Evolutionary conservation across 2,888 invertebrate species (phyloP), one percentile per base, ranked within the genome.

Genomic region (Branchellion lobata): DNA sequence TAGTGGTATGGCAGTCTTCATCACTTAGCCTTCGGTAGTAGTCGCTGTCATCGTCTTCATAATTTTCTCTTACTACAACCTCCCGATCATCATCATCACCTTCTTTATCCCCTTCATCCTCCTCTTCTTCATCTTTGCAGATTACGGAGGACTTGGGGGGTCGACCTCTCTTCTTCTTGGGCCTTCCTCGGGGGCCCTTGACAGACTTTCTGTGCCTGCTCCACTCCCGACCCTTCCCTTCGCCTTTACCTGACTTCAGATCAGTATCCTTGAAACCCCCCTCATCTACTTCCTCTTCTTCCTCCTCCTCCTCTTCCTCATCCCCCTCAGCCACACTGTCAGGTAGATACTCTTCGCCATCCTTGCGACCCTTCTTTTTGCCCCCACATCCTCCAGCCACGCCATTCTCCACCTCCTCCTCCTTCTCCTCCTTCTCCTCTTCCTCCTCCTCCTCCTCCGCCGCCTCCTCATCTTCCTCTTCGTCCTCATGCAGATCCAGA

Each of bases 11-110:
- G 14, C 21, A 65, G 61, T 77, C 77, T 33, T 77, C 77, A 34
- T 77, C 77, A 33, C 77, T 77, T 31, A 77, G 40, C 24, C 77
- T 31, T n/a, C 77, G 29, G 31, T 77, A 77, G 40, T 77, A 77
- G 24, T 77, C 77, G 36, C 77, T 77, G 31, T 77, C 77, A 21
- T 77, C 77, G 24, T 77, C 77, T 29, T 77, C 77, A 1, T 27
- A 69, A 11, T 33, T 3, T 14, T 34, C 29, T 29, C 33, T 69
- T 29, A 34, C 69, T n/a, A 29, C 51, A 14, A 1, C 75, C 14
- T 27, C 29, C 18, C n/a, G n/a, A n/a, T 53, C 53, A 3, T 65
- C 65, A 5, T 27, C n/a, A 5, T 27, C n/a, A 3, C 33, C 69
- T 33, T 29, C 33, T 27, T 14, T 33, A 5, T 29, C 29, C 21